Conservation (phyloP, 2,888 invertebrate genomes). For the Lottia gigantea region DNA sequence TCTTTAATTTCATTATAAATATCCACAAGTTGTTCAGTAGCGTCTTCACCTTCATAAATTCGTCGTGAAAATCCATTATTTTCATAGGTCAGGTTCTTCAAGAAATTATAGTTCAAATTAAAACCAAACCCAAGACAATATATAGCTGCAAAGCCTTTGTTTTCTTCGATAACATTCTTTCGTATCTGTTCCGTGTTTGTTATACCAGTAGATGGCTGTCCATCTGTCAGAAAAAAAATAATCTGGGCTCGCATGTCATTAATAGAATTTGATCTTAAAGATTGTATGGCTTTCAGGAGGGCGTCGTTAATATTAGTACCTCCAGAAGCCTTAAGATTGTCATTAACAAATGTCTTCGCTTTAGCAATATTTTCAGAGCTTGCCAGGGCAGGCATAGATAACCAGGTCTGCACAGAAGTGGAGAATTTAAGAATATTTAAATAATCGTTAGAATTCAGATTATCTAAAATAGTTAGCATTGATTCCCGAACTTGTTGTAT, state of each 20-base stretch:
- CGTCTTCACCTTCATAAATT: slow-evolving; percentile 80
- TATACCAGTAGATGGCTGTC: slow-evolving; percentile 65
- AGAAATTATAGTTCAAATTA: slow-evolving; percentile 76
- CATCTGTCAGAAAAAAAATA: slow-evolving; percentile 70
- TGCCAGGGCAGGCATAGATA: slow-evolving; percentile 27
- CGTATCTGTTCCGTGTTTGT: slow-evolving; percentile 53
- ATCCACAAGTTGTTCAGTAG: slow-evolving; percentile 76
- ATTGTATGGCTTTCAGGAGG: slow-evolving; percentile 69
- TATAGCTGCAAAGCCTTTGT: slow-evolving; percentile 68
- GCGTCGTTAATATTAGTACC: slow-evolving; percentile 79
- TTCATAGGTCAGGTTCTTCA: slow-evolving; percentile 75
- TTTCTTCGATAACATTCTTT: slow-evolving; percentile 35
- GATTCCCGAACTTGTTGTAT: slow-evolving; percentile 77
- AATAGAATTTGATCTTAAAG: slow-evolving; percentile 69
- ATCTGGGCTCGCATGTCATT: slow-evolving; percentile 35
- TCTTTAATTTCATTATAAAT: slow-evolving; percentile 76
- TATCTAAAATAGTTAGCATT: slow-evolving; percentile 77
- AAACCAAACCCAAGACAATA: slow-evolving; percentile 80
- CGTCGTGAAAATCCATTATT: slow-evolving; percentile 78
- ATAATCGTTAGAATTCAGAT: slow-evolving; percentile 75
- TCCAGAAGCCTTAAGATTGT: slow-evolving; percentile 30
- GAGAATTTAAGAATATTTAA: slow-evolving; percentile 78
- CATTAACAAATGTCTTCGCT: slow-evolving; percentile 30
- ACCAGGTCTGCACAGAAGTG: slow-evolving; percentile 26
- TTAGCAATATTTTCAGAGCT: slow-evolving; percentile 24